These are phyloP conservation scores for Panagrolaimus sp. DNA, from an alignment of 1,140 invertebrate genomes.

Conservation along the genomic window DNA sequence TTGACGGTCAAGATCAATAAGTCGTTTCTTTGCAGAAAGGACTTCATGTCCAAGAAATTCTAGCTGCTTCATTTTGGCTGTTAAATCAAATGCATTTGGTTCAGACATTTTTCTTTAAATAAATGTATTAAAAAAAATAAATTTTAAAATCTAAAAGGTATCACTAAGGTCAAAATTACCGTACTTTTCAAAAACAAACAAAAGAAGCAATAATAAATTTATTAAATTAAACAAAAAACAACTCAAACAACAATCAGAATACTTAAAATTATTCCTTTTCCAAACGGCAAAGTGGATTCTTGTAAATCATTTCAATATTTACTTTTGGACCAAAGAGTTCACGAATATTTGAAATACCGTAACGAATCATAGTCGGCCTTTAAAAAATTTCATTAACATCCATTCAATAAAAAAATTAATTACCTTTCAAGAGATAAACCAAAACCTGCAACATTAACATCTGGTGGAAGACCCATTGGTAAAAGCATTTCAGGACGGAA, in stretches of 20 bases:
- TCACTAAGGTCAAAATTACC: no score
- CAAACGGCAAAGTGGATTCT: slow-evolving; percentile 84
- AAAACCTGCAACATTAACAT: slow-evolving; percentile 93
- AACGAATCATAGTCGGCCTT: slow-evolving; percentile 97
- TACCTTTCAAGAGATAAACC: slow-evolving; percentile 87
- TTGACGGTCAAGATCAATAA: background rate
- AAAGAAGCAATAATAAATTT: background rate
- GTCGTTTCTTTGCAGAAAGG: background rate
- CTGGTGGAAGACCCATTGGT: slow-evolving; percentile 89
- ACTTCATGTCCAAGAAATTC: slow-evolving; percentile 10
- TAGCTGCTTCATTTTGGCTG: slow-evolving; percentile 1
- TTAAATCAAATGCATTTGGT: background rate
- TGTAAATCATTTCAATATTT: slow-evolving; percentile 88
- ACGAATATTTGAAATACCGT: slow-evolving; percentile 92
- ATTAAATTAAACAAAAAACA: slow-evolving; percentile 16
- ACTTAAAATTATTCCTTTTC: slow-evolving; percentile 67
- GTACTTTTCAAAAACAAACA: no score
- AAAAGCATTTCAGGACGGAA: slow-evolving; percentile 94
- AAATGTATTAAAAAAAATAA: no score
- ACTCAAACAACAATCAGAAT: background rate
- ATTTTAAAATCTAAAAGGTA: no score
- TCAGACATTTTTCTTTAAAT: background rate
- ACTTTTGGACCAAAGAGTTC: slow-evolving; percentile 94
- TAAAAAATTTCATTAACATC: slow-evolving; percentile 22
- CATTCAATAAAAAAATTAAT: slow-evolving; percentile 26